Evolutionary conservation across 2,888 invertebrate genomes (phyloP), one percentile per base, ranked within the genome.

Genomic region (Synanthedon formicaeformis): DNA sequence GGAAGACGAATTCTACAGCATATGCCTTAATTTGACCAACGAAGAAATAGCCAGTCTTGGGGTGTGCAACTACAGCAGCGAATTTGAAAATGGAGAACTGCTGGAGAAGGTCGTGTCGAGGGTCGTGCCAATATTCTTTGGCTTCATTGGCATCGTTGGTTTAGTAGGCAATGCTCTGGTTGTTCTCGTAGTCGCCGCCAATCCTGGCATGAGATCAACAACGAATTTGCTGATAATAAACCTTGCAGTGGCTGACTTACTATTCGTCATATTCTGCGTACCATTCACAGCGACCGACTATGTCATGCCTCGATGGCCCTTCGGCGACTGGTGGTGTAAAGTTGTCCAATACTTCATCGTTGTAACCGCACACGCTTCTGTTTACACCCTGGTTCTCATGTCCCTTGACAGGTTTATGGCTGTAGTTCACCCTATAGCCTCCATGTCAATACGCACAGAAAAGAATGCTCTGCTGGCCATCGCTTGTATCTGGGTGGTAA

Each of bases 251-350:
- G 96, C 97, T 41, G 97, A 97, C 76, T 87, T 98, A 34, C 90
- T 96, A 34, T 97, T 98, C 78, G 95, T 97, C 48, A 91, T 96
- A 52, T 95, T 97, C 80, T 97, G 97, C 81, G 96, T 97, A 14
- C 97, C 97, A 0, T 96, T 96, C 78, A 97, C 97, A 1, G 97
- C 96, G 1, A 93, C 95, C 13, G 95, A 95, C 68, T 97, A 96
- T 75, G 94, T 95, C 0, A 85, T 96, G 69, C 92, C 94, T 5
- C 90, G 91, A 68, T 98, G 97, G 97, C 95, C 96, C 0, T 96
- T 97, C 69, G 97, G 97, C 10, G 92, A 93, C 68, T 85, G 92
- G 73, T 96, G 95, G 93, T 97, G 97, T 83, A 94, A 95, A 82
- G 91, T 94, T 18, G 94, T 96, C 11, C 96, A 97, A 75, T 97